Base-by-base conservation (phyloP, 2,797 vertebrate genomes). In the Menidia menidia region DNA sequence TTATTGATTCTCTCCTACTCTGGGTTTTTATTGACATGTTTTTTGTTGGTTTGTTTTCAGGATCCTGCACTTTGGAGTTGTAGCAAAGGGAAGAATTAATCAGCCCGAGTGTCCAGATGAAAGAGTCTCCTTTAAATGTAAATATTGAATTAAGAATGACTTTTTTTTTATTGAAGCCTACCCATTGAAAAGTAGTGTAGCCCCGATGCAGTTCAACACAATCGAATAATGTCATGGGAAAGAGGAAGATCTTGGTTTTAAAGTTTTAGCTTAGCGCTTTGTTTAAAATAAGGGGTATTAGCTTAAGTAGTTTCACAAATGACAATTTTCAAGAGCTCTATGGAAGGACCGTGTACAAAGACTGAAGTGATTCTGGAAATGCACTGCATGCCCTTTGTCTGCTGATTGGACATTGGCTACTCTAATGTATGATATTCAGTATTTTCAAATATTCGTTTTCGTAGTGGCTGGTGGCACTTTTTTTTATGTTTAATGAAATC, bases 351-450 rank as follows among this genome's bases (percentile, higher is more conserved):
- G 65, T 90, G 80, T 80, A 82, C 73, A 81, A 78, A 88, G 71
- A 80, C 64, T 13, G 63, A 71, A 78, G 71, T 77, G 70, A 73
- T 84, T 91, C 89, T 90, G 86, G 79, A 90, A 90, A 89, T 89
- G 88, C 92, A 92, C 91, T 91, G 91, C 92, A 93, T 91, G 92
- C 88, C 91, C 85, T 19, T 78, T 87, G 83, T 85, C 85, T 87
- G 60, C 71, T 72, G 71, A 64, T 71, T 76, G 76, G 88, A 87
- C 88, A 87, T 80, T 73, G 86, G 87, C 81, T 87, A 64, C 59
- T 53, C 65, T 84, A 83, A 69, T 76, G 72, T 87, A 67, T 85
- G 82, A 80, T 71, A 79, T 80, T 79, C 18, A 67, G 65, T 80
- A 88, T 90, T 88, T 82, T 60, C 71, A 76, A 63, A 56, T 71